Conservation (phyloP, 2,888 invertebrate genomes). For the Heliconius ismenius region DNA sequence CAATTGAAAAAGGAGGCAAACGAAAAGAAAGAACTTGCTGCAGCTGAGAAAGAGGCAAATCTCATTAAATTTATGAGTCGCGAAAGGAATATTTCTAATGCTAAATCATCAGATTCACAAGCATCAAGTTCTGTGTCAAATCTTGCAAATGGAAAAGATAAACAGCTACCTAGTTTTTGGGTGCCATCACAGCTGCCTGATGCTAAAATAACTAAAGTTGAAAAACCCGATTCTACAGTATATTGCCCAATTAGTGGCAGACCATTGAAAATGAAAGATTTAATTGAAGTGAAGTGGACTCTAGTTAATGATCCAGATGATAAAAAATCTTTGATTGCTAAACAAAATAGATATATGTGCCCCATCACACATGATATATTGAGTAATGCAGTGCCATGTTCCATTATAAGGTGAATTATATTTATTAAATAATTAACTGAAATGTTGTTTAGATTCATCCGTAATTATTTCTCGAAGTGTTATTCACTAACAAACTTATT, state of each 20-base stretch:
- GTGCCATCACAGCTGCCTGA: conserved; percentile 95
- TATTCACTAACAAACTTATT: too few relatives aligned
- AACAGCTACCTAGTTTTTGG: conserved; percentile 97
- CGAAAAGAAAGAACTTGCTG: conserved; percentile 86
- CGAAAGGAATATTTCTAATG: conserved; percentile 88
- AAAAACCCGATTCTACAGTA: conserved; percentile 71
- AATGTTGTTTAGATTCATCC: too few relatives aligned
- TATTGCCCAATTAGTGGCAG: conserved; percentile 82
- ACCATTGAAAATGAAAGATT: conserved; percentile 93
- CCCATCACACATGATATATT: conserved; percentile 98
- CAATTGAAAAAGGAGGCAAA: conserved; percentile 89
- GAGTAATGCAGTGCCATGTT: conserved; percentile 96
- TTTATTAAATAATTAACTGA: too few relatives aligned
- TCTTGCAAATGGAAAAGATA: conserved; percentile 88
- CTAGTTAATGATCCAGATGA: conserved; percentile 93
- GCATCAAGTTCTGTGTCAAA: conserved; percentile 86
- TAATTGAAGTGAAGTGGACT: conserved; percentile 96
- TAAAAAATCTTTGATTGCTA: conserved; percentile 92
- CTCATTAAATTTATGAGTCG: conserved; percentile 90
- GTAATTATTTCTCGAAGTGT: too few relatives aligned
- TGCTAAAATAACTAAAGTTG: conserved; percentile 84
- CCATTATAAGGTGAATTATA: conserved; percentile 85
- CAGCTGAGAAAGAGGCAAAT: conserved; percentile 88
- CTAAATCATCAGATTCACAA: conserved; percentile 49
- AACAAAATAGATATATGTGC: conserved; percentile 97